These are phyloP conservation scores for Nylanderia fulva DNA, from an alignment of 1,140 invertebrate species.

Conservation along the genomic window DNA sequence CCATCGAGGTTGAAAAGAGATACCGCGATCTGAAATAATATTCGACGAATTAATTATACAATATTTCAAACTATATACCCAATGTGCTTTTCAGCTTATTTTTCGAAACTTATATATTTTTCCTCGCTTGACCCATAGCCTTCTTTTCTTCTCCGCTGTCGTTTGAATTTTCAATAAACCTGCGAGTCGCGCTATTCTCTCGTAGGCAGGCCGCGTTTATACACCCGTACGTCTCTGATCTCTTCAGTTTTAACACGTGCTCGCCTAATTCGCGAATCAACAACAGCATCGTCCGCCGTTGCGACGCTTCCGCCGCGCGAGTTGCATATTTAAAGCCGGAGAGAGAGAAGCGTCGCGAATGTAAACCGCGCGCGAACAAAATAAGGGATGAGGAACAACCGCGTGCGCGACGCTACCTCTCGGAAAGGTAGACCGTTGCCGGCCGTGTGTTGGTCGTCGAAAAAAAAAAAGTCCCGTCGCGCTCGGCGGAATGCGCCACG, in stretches of 20 bases:
- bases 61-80: no score
- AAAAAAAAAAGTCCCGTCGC: slow-evolving; percentile 19
- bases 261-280: slow-evolving; percentile 21
- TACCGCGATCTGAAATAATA: not conserved
- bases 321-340: slow-evolving; percentile 35
- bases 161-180: not conserved
- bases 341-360: slow-evolving; percentile 30
- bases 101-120: not conserved
- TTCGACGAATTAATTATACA: not conserved
- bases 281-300: slow-evolving; percentile 10
- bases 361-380: slow-evolving; percentile 38
- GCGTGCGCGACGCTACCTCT: slow-evolving; percentile 6
- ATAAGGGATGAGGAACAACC: slow-evolving; percentile 36
- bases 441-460: not conserved
- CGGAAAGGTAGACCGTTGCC: slow-evolving; percentile 1
- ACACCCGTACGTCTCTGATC: slow-evolving; percentile 18
- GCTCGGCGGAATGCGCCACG: slow-evolving; percentile 44
- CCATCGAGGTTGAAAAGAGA: not conserved
- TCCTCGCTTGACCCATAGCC: not conserved
- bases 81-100: not conserved
- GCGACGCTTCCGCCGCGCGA: slow-evolving; percentile 21
- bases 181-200: not conserved
- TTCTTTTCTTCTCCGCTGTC: not conserved
- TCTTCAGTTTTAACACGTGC: slow-evolving; percentile 17
- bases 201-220: not conserved